Percentiles rank a stretch among this genome's conserved stretches.
Evolutionary conservation across 23 tunicate species (phyloP).

Genomic region (Clavelina lepadiformis): DNA sequence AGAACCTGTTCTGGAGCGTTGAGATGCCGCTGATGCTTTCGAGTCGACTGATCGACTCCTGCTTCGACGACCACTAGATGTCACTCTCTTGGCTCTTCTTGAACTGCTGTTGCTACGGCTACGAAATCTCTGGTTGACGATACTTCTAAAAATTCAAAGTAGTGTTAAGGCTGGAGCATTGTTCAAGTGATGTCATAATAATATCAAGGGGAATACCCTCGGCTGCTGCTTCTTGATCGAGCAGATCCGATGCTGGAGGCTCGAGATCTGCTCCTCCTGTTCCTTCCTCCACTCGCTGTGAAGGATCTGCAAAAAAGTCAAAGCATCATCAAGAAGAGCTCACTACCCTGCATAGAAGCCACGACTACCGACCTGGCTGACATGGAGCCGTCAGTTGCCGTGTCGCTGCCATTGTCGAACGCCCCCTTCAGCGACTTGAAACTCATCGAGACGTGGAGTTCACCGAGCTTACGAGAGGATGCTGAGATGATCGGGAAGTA

Average conservation of each 20-base stretch:
- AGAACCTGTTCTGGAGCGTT: conserved; percentile 20
- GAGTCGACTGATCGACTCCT: conserved; percentile 68
- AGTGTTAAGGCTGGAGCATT: too few species aligned
- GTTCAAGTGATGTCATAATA: too few species aligned
- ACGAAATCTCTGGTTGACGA: conserved; percentile 1
- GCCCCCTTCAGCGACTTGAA: conserved; percentile 54
- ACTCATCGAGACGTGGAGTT: conserved; percentile 51
- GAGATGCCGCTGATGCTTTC: conserved; percentile 32
- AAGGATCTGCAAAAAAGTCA: background rate
- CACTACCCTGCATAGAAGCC: background rate
- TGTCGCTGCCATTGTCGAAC: conserved; percentile 45
- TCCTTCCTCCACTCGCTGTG: conserved; percentile 16
- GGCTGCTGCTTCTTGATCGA: conserved; percentile 73
- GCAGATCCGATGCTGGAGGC: conserved; percentile 62
- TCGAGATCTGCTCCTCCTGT: conserved; percentile 57
- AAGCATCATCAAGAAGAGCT: background rate
- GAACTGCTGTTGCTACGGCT: conserved; percentile 15
- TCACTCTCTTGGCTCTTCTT: background rate
- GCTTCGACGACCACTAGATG: conserved; percentile 15
- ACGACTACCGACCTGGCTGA: conserved; percentile 19
- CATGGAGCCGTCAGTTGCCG: conserved; percentile 29
- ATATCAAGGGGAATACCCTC: too few species aligned
- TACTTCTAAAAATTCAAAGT: background rate
- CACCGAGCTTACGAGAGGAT: conserved; percentile 77
- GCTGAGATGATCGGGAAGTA: conserved; percentile 77